Base-by-base conservation (phyloP, 1,140 invertebrate genomes). In the Lasioglossum baleicum region DNA sequence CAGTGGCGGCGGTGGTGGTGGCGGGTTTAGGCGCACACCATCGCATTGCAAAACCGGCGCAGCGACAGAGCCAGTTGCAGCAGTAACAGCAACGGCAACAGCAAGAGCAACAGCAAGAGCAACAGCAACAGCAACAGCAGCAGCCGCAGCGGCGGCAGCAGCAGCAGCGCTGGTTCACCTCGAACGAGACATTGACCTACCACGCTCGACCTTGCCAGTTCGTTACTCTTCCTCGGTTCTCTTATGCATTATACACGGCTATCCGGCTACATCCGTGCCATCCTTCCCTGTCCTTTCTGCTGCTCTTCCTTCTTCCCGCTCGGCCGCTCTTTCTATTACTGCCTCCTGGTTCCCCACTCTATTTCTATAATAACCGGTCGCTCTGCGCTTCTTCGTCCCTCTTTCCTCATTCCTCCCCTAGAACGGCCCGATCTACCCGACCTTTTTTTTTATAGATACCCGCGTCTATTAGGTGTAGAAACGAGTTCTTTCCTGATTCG, bases 171-270 rank as follows among this genome's bases (percentile, higher is more conserved):
- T 86, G 84, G 81, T 86, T 87, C 78, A 85, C 84, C 85, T 83
- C 86, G 78, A 83, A 92, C 90, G 90, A 92, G 92, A 92, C 92
- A 91, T 93, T 93, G 91, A 91, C 91, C 91, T 93, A 92, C 92
- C 91, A 91, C 89, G 85, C 88, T 92, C 92, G 91, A 92, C 92
- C 92, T 93, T 92, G 91, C 91, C 90, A 92, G 91, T 93, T 92
- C 92, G 91, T 93, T 93, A 92, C 92, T 92, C 92, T 92, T 91
- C 91, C 90, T 88, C 88, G 79, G 75, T 84, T 86, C 83, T 88
- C 87, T 88, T 88, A 83, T 88, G 87, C 86, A 88, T 89, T 88
- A 89, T 88, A 88, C 84, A 82, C 81, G 82, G 83, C 83, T 87
- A 88, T 88, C 88, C 84, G 87, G 77, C 83, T 83, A 82, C 75